Conservation (phyloP, 2,888 invertebrate species). For the Alloplasta piceator region DNA sequence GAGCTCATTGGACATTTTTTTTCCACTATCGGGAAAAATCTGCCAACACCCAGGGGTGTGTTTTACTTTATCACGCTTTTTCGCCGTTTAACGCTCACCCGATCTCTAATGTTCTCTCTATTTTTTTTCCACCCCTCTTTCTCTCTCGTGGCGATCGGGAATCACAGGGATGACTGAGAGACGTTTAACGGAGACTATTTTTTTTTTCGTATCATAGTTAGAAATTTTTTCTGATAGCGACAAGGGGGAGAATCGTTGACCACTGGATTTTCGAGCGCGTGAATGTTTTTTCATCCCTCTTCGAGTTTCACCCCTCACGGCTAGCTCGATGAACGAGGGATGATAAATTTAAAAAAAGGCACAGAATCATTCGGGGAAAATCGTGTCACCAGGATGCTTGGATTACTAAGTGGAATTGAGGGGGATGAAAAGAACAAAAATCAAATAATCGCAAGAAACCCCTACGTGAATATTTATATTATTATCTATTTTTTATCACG, state of each 20-base stretch:
- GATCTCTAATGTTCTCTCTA: conserved; percentile 35
- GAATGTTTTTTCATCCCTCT: conserved; percentile 56
- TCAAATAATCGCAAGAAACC: too few relatives aligned
- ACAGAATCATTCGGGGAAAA: conserved; percentile 62
- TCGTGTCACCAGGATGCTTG: conserved; percentile 70
- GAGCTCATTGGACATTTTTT: conserved; percentile 23
- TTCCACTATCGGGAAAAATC: conserved; percentile 54
- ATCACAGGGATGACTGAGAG: conserved; percentile 51
- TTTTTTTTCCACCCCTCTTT: neutral
- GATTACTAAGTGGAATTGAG: conserved; percentile 55
- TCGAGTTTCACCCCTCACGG: conserved; percentile 7
- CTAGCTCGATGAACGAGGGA: conserved; percentile 38
- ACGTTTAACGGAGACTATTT: conserved; percentile 81
- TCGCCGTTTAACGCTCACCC: conserved; percentile 74
- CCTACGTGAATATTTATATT: neutral
- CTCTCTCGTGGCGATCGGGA: conserved; percentile 69
- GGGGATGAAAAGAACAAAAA: neutral
- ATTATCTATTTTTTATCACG: neutral
- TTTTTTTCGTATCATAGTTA: conserved; percentile 72
- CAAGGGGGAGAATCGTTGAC: conserved; percentile 39
- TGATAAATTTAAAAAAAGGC: conserved; percentile 67
- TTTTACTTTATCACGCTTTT: conserved; percentile 81
- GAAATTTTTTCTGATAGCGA: conserved; percentile 38
- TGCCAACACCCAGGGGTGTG: conserved; percentile 71
- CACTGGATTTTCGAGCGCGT: conserved; percentile 48